Conservation (phyloP, 2,888 invertebrate genomes). For the Anarsia innoxiella region DNA sequence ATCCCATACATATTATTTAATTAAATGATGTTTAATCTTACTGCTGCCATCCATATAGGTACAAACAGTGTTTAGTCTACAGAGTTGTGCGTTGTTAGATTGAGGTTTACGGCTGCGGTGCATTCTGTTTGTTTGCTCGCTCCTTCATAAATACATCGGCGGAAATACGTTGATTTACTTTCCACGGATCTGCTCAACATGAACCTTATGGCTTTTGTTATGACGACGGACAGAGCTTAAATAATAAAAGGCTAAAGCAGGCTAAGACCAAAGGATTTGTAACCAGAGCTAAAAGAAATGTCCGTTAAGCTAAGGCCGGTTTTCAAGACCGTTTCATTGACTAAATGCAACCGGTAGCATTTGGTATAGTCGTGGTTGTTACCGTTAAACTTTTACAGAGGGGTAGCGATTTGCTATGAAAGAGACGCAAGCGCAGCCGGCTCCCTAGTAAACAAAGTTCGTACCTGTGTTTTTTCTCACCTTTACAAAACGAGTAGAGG, state of each 20-base stretch:
- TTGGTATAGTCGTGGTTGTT: conserved; percentile 21
- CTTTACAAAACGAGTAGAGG: neutral
- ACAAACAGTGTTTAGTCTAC: conserved; percentile 66
- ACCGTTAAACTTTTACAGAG: conserved; percentile 41
- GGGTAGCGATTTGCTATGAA: conserved; percentile 44
- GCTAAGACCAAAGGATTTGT: conserved; percentile 6
- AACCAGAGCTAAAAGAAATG: conserved; percentile 23
- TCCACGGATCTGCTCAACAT: conserved; percentile 1
- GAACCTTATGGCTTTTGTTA: conserved; percentile 15
- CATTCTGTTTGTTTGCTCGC: conserved; percentile 41
- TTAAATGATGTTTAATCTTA: too few relatives aligned
- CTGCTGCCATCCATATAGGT: too few relatives aligned
- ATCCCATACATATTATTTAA: too few relatives aligned
- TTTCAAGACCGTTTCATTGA: conserved; percentile 33
- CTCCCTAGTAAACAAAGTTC: conserved; percentile 23
- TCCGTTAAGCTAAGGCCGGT: conserved; percentile 57
- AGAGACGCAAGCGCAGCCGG: conserved; percentile 38
- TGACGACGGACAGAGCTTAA: too few relatives aligned
- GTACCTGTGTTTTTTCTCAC: conserved; percentile 25
- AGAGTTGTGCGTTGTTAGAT: conserved; percentile 37
- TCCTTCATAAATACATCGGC: conserved; percentile 36
- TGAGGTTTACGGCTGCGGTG: conserved; percentile 38
- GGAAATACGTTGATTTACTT: conserved; percentile 21
- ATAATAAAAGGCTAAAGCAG: too few relatives aligned
- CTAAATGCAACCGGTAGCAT: conserved; percentile 31